These are phyloP conservation scores for Tinamus guttatus DNA, from an alignment of 2,113 vertebrate genomes.

Conservation along the genomic window DNA sequence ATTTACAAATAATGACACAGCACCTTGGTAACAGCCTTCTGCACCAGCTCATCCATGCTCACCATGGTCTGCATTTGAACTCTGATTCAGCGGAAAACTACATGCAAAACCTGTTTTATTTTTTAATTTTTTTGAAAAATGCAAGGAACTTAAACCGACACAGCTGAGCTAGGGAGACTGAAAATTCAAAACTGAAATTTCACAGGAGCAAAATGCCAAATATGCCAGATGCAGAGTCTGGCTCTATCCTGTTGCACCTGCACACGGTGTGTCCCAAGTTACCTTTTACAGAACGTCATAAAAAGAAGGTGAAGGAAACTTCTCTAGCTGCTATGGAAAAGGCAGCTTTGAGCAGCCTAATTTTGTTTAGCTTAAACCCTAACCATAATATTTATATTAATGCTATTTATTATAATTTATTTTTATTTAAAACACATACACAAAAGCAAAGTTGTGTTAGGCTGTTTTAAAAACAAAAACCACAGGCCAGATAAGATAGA, in stretches of 20 bases:
- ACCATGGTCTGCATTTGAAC: not conserved
- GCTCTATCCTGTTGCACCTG: rapidly evolving
- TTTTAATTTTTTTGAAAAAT: not conserved
- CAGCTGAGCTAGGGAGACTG: not conserved
- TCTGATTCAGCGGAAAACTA: not conserved
- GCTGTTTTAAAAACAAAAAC: slow-evolving; percentile 15
- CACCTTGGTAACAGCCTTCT: not conserved
- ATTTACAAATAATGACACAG: no score
- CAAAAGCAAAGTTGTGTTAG: not conserved
- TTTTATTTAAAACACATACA: not conserved
- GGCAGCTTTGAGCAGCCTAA: not conserved
- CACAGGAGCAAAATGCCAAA: not conserved
- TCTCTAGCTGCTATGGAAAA: not conserved
- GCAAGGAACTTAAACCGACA: not conserved
- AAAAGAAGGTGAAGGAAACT: not conserved
- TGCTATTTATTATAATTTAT: not conserved
- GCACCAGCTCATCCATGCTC: rapidly evolving
- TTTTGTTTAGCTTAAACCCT: not conserved
- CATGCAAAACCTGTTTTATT: not conserved
- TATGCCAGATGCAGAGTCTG: not conserved
- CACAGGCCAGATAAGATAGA: slow-evolving; percentile 2
- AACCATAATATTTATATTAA: slow-evolving; percentile 26
- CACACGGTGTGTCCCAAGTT: rapidly evolving
- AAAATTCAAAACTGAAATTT: not conserved
- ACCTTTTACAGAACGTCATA: not conserved